Base-by-base conservation (phyloP, 2,797 vertebrate species). In the Adelosebastes latens region DNA sequence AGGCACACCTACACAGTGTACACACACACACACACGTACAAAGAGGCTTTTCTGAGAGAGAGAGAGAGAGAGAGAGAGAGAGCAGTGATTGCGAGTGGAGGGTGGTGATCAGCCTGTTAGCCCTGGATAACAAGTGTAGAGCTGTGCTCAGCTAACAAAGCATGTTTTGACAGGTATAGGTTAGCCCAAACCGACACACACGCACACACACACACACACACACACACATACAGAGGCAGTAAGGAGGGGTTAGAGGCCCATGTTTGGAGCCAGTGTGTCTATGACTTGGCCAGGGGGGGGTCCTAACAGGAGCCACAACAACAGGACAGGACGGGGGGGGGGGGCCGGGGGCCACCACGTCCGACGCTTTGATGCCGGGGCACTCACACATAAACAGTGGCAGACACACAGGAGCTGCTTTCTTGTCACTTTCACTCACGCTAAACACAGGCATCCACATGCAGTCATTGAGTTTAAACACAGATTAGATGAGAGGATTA, bases 241-340 rank as follows among this genome's bases (percentile, higher is more conserved):
- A 80, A 88, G 87, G 84, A 89, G 89, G 89, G 91, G 90, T 89
- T 81, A 80, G 90, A 88, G 90, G 86, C 86, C 87, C 63, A 77
- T 27, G 27, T 81, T 91, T 93, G 95, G 95, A 96, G 95, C 93
- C 95, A 93, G 66, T 61, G 77, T 91, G 95, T 96, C 96, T 96
- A 92, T 92, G 84, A 85, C 87, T 86, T 83, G 89, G 87, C 87
- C 72, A 82, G 87, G 86, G 92, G 93, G 91, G 42, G 36, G n/a
- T 93, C 89, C 79, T n/a, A 80, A 92, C 89, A 83, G 85, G 85
- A 94, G 93, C 83, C 91, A 92, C 90, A 94, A 93, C 89, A 94
- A 94, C 89, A 86, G 73, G 77, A 83, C 76, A 20, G 34, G 29
- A 31, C 5, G 8, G 6, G 61, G 32, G 61, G 27, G 22, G 32